Evolutionary conservation across 35 echinoderm and acorn worm genomes (phyloP).

Genomic region (Holothuria glaberrima): DNA sequence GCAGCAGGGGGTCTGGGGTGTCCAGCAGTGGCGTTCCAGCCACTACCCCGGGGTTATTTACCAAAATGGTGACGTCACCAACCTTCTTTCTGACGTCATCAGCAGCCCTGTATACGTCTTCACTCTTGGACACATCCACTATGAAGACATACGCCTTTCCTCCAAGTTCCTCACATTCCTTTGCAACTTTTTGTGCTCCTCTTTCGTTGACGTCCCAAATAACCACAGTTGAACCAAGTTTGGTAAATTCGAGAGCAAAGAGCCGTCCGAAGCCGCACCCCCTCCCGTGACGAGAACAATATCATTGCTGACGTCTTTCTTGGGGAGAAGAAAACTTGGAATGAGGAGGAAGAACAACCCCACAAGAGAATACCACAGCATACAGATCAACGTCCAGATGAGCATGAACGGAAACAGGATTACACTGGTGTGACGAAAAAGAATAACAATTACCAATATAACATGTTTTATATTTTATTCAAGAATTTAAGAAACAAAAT

Average conservation of each 20-base stretch:
- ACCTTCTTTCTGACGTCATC: slow-evolving; percentile 72
- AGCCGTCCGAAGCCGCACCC: slow-evolving; percentile 84
- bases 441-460: too few species aligned
- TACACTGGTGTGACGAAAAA: background rate
- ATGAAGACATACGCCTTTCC: slow-evolving; percentile 71
- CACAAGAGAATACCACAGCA: slow-evolving; percentile 21
- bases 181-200: slow-evolving; percentile 2
- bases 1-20: slow-evolving; percentile 71
- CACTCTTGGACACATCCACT: slow-evolving; percentile 76
- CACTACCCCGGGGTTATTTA: slow-evolving; percentile 93
- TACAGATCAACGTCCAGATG: background rate
- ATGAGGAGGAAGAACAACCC: slow-evolving; percentile 37
- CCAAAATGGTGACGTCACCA: slow-evolving; percentile 81
- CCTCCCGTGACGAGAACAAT: slow-evolving; percentile 86
- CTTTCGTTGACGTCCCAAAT: slow-evolving; percentile 79
- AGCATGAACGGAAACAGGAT: background rate
- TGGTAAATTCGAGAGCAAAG: slow-evolving; percentile 69
- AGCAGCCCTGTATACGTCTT: slow-evolving; percentile 73
- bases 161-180: slow-evolving; percentile 51
- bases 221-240: slow-evolving; percentile 78
- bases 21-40: slow-evolving; percentile 77
- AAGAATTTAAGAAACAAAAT: too few species aligned
- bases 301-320: slow-evolving; percentile 83
- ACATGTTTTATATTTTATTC: too few species aligned
- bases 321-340: slow-evolving; percentile 47